Base-by-base conservation (phyloP, 2,797 vertebrate species). In the Acanthurus tractus region DNA sequence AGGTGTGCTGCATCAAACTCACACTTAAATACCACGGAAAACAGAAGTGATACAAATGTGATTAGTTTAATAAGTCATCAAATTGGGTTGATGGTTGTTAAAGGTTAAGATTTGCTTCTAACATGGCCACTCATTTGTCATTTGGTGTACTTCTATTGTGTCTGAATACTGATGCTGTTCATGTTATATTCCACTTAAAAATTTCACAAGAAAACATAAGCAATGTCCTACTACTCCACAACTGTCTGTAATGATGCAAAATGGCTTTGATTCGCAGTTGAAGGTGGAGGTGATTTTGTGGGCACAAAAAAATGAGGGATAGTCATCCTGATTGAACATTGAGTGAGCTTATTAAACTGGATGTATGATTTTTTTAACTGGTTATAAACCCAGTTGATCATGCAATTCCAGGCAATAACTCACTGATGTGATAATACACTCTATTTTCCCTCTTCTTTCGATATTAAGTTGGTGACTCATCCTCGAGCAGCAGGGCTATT, bases 21-120 rank as follows among this genome's bases (percentile, higher is more conserved):
- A 76, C 63, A 36, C 8, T 52, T 44, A 62, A 57, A 62, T 67
- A 56, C 46, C 45, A 9, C 56, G 72, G 45, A 46, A 71, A 62
- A 36, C 63, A 46, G 38, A 40, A 34, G 29, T 7, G 29, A 34
- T 34, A 34, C 45, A 49, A 45, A 63, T 40, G 0, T 48, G 3
- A 50, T 42, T 55, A 49, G 22, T 46, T 11, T 29, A 57, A 34
- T 63, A 38, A 74, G 15, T 72, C 46, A 18, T 56, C 46, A 40
- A 22, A 63, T 0, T 25, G 15, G 61, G 14, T 15, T 29, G 29
- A 29, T n/a, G n/a, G 29, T 29, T 29, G 29, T 29, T 6, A 11
- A 50, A 42, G 11, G 25, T 17, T 42, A 46, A 57, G 25, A 13
- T 38, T 0, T 22, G 18, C 46, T 6, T 46, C 5, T 1, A 2